Evolutionary conservation across 2,113 vertebrate species (phyloP), one percentile per base, ranked within the genome.

Genomic region (Vimba vimba): DNA sequence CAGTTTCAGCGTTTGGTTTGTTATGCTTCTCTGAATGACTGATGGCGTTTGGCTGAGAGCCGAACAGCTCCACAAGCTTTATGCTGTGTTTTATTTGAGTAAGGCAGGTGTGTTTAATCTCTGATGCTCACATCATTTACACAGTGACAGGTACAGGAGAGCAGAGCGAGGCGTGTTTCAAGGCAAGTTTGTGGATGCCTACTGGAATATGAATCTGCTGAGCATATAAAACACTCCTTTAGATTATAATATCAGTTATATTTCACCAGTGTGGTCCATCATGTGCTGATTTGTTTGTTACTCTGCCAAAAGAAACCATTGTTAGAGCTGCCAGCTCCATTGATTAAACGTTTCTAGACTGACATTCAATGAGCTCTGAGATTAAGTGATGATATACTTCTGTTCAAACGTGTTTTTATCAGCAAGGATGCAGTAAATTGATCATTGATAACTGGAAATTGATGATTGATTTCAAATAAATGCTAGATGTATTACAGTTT

Each of bases 21-120:
- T 77, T 77, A 33, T 55, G 25, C 74, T 6, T 77, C 47, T 59
- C 77, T 39, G 55, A 80, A 64, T 64, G 59, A 64, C 39, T 64
- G 39, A 80, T 80, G 79, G 43, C 12, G 59, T 80, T 80, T 27
- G 33, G 57, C 36, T 39, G 55, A 23, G 76, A 39, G 55, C 7
- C 17, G 11, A 36, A 27, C n/a, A 4, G 19, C 45, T 76, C n/a
- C 45, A 76, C 25, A 76, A 64, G 30, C 36, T 45, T 25, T 64
- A 39, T 64, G 78, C 64, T 23, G 27, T 45, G 36, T 45, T 27
- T 25, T 80, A 27, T 47, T 80, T 27, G 36, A 45, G n/a, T 30
- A 47, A 47, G 43, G 13, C 59, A 80, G n/a, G 15, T 64, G 78
- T 62, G 39, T 64, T 80, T 64, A 19, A 27, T 80, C 36, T 80